A percentile compares a stretch with the other conserved stretches of the same genome.
These are phyloP conservation scores for Argopecten irradians DNA, from an alignment of 1,140 invertebrate species.

Conservation along the genomic window DNA sequence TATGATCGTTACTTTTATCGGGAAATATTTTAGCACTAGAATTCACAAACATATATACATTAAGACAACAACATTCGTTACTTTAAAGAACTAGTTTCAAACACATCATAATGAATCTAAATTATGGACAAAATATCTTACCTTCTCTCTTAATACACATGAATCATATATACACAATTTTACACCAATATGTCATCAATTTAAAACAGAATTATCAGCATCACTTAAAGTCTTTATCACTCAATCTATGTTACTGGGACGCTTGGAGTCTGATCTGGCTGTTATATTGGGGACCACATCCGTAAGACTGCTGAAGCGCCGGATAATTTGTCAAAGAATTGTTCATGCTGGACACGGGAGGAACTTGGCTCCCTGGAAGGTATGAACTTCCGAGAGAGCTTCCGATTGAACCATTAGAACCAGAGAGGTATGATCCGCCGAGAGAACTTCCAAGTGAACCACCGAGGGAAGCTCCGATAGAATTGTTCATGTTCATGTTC, in stretches of 20 bases:
- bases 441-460: constrained; percentile 46
- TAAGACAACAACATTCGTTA: neutral
- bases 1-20: neutral
- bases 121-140: neutral
- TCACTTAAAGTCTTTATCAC: neutral
- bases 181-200: neutral
- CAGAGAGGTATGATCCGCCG: constrained; percentile 33
- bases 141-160: neutral
- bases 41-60: neutral
- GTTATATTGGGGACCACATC: constrained; percentile 57
- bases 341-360: constrained; percentile 48
- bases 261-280: constrained; percentile 53
- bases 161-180: neutral
- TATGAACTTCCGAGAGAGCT: constrained; percentile 54
- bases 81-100: neutral
- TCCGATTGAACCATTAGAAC: too few relatives aligned
- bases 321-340: constrained; percentile 53
- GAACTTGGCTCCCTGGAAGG: constrained; percentile 49
- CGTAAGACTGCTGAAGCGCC: constrained; percentile 57
- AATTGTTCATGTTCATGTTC: constrained; percentile 57
- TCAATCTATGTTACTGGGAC: constrained; percentile 32
- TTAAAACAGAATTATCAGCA: too few relatives aligned
- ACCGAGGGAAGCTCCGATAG: constrained; percentile 40
- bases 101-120: neutral
- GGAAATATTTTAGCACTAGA: constrained; percentile 8